phyloP scores from a whole-genome alignment of 2,888 invertebrate genomes.

The Bembecia ichneumoniformis region DNA sequence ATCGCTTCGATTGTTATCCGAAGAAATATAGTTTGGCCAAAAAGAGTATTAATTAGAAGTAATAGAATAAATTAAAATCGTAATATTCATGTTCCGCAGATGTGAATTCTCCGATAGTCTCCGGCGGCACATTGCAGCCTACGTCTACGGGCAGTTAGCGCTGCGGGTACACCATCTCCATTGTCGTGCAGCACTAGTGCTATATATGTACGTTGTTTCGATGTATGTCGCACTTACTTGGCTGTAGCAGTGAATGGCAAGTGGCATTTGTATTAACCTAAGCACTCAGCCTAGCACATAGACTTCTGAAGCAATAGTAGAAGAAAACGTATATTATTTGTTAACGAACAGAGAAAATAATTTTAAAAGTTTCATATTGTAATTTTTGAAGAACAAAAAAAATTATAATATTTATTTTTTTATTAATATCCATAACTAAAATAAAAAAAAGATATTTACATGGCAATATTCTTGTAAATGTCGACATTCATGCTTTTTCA shows the following conservation, averaged over 20 bases:
- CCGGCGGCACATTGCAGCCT: constrained; percentile 47
- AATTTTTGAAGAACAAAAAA: too few relatives aligned
- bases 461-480: too few relatives aligned
- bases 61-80: neutral
- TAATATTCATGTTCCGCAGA: constrained; percentile 24
- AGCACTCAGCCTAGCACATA: neutral
- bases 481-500: too few relatives aligned
- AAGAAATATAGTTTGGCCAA: too few relatives aligned
- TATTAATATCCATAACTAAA: too few relatives aligned
- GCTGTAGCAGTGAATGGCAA: neutral
- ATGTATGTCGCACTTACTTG: too few relatives aligned
- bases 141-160: constrained; percentile 70
- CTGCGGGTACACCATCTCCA: constrained; percentile 52
- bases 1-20: too few relatives aligned
- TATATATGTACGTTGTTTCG: too few relatives aligned
- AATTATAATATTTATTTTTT: too few relatives aligned
- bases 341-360: neutral
- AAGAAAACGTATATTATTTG: neutral
- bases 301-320: neutral
- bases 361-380: too few relatives aligned
- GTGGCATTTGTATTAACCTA: neutral
- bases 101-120: constrained; percentile 61
- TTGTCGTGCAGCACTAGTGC: constrained; percentile 40
- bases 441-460: too few relatives aligned
- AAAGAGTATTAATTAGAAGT: too few relatives aligned